Percentiles rank a stretch among this genome's conserved stretches.
Evolutionary conservation across 2,113 vertebrate genomes (phyloP).

Genomic region (Copsychus sechellarum): DNA sequence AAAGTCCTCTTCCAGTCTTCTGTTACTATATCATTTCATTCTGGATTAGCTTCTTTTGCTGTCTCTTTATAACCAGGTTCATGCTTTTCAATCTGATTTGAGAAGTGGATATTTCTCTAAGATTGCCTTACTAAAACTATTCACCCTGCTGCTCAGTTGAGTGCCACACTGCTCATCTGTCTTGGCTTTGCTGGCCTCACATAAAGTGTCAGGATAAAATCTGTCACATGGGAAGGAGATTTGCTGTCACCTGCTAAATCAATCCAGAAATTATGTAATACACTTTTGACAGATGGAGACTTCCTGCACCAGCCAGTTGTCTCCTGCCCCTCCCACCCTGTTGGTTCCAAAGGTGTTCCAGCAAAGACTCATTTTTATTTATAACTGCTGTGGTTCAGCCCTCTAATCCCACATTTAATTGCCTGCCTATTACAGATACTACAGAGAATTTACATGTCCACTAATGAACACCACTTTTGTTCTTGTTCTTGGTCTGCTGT

Average conservation of each 20-base stretch:
- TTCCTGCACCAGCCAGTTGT: neutral
- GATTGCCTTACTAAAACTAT: slow-evolving; percentile 10
- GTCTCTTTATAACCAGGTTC: slow-evolving; percentile 24
- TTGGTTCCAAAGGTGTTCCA: neutral
- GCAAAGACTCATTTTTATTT: neutral
- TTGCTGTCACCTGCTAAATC: slow-evolving; percentile 2
- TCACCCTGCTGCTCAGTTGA: neutral
- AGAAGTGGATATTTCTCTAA: slow-evolving; percentile 11
- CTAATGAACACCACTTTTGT: neutral
- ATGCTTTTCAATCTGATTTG: slow-evolving; percentile 26
- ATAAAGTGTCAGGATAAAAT: neutral
- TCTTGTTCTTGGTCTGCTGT: neutral
- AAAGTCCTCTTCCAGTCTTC: neutral
- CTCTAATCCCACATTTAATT: neutral
- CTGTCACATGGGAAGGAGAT: neutral
- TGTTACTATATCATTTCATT: neutral
- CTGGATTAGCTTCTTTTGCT: neutral
- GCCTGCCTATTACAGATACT: neutral
- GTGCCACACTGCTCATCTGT: neutral
- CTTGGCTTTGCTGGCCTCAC: neutral
- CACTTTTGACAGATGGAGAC: neutral
- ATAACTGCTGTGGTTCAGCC: neutral
- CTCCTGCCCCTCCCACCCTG: neutral
- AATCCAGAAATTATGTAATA: neutral
- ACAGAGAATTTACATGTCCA: neutral